Evolutionary conservation across 92 coral and sea anemone species (phyloP).

Genomic region (Zoanthus sociatus): DNA sequence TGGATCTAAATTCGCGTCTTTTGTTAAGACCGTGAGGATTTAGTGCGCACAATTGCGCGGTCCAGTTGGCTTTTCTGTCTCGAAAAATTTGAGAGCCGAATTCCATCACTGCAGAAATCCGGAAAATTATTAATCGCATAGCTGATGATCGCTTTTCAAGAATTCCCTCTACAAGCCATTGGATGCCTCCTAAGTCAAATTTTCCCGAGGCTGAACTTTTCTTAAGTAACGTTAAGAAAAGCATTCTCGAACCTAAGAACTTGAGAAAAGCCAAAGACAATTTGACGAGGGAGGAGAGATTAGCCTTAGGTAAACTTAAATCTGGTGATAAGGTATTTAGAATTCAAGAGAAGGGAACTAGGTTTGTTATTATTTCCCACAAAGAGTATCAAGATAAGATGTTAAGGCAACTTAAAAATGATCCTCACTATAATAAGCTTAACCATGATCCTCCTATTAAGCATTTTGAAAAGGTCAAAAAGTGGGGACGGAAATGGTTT

Average conservation of each 20-base stretch:
- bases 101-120: too few relatives aligned
- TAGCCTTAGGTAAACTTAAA: slow-evolving; percentile 37
- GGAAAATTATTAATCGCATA: too few relatives aligned
- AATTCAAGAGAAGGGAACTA: slow-evolving; percentile 57
- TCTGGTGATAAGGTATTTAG: slow-evolving; percentile 40
- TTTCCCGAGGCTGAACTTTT: slow-evolving; percentile 60
- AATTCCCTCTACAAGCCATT: slow-evolving; percentile 36
- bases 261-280: slow-evolving; percentile 46
- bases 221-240: slow-evolving; percentile 42
- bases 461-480: neutral
- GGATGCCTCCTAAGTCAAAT: slow-evolving; percentile 58
- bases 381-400: slow-evolving; percentile 39
- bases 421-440: slow-evolving; percentile 30
- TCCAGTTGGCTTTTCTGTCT: too few relatives aligned
- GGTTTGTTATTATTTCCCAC: slow-evolving; percentile 44
- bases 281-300: slow-evolving; percentile 41
- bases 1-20: too few relatives aligned
- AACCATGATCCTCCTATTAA: neutral
- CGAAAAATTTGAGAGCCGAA: too few relatives aligned
- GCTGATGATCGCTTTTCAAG: neutral
- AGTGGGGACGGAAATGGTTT: neutral
- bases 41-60: too few relatives aligned
- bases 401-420: slow-evolving; percentile 54
- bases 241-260: slow-evolving; percentile 36
- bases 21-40: too few relatives aligned